Evolutionary conservation across 1,140 invertebrate species (phyloP).

Genomic region (Venustaconcha ellipsiformis): DNA sequence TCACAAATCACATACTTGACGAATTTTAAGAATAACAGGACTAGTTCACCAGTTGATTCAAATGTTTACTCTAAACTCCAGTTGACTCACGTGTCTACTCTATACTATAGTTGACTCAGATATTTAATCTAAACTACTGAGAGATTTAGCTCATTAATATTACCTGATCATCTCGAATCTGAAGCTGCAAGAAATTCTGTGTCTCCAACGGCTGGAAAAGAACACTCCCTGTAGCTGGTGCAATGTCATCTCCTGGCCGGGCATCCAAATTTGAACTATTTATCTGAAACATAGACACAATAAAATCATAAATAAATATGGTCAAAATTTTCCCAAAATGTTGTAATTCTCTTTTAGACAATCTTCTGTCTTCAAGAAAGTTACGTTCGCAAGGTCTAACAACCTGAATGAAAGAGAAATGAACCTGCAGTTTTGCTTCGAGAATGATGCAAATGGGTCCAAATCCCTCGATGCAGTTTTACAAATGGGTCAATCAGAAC

Average conservation of each 20-base stretch:
- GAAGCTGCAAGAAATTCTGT: slow-evolving; percentile 41
- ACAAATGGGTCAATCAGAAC: too few species aligned
- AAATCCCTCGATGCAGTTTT: too few species aligned
- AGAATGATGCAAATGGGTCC: too few species aligned
- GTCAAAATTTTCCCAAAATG: not conserved
- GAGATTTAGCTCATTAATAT: slow-evolving; percentile 9
- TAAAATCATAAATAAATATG: not conserved
- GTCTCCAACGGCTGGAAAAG: slow-evolving; percentile 41
- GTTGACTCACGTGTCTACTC: not conserved
- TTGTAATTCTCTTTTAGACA: too few species aligned
- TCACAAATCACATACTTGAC: too few species aligned
- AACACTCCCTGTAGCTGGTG: slow-evolving; percentile 41
- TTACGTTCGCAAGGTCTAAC: too few species aligned
- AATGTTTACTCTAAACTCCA: not conserved
- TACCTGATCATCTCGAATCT: slow-evolving; percentile 54
- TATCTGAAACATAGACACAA: slow-evolving; percentile 32
- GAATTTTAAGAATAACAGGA: too few species aligned
- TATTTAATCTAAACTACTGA: not conserved
- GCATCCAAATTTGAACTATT: slow-evolving; percentile 31
- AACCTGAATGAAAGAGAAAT: too few species aligned
- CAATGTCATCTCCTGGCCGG: slow-evolving; percentile 46
- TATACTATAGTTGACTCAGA: not conserved
- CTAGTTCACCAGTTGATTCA: too few species aligned
- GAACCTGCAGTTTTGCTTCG: too few species aligned
- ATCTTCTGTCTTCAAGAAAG: too few species aligned